Percentiles rank a stretch among this genome's conserved stretches.
These are phyloP conservation scores for Disparrhopalites patrizii DNA, from an alignment of 2,888 invertebrate genomes.

Conservation along the genomic window DNA sequence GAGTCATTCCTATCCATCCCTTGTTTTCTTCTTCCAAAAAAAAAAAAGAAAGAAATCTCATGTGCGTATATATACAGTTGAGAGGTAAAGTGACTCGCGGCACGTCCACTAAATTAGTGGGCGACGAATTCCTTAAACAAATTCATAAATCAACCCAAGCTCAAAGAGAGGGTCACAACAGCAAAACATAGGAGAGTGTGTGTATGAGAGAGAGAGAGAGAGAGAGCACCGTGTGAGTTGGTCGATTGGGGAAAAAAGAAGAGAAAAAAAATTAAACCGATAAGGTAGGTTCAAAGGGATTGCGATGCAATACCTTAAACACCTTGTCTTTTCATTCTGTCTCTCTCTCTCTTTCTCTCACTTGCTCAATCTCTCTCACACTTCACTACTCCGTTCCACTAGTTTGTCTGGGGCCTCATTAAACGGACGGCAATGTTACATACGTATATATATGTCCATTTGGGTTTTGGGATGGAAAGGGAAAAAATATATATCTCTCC, in stretches of 20 bases:
- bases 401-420: background rate
- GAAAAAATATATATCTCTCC: no score
- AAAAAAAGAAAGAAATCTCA: no score
- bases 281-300: slow-evolving; percentile 9
- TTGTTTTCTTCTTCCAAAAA: slow-evolving; percentile 3
- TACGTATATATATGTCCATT: no score
- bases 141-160: slow-evolving; percentile 47
- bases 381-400: background rate
- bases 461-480: no score
- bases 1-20: slow-evolving; percentile 8
- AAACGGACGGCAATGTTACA: no score
- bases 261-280: slow-evolving; percentile 12
- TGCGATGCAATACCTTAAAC: slow-evolving; percentile 4
- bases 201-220: background rate
- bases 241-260: background rate
- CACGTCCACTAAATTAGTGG: slow-evolving; percentile 49
- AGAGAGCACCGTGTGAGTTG: background rate
- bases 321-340: background rate
- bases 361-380: background rate
- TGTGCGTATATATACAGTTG: no score
- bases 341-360: background rate
- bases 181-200: slow-evolving; percentile 18
- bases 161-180: slow-evolving; percentile 48
- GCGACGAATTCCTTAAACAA: slow-evolving; percentile 49
- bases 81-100: slow-evolving; percentile 45